These are phyloP conservation scores for Actinia equina DNA, from an alignment of 64 coral and sea anemone species.

Conservation along the genomic window DNA sequence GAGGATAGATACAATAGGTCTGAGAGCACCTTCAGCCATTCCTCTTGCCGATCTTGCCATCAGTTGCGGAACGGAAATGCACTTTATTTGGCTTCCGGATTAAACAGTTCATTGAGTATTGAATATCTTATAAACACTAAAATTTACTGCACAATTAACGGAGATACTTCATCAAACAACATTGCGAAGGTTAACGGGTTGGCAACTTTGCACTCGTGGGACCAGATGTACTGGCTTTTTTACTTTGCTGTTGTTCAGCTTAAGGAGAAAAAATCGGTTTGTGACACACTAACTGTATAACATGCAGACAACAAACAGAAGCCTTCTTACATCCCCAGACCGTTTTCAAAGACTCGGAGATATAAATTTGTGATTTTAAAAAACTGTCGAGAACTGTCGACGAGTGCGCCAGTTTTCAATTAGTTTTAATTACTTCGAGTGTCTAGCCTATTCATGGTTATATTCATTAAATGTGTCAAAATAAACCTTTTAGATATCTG, in stretches of 20 bases:
- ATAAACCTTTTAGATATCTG: neutral
- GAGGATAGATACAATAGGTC: too few relatives aligned
- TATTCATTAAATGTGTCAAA: neutral
- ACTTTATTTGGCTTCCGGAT: neutral
- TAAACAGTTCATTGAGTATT: neutral
- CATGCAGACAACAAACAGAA: neutral
- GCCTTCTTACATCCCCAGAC: neutral
- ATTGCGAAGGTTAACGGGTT: neutral
- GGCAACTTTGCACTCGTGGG: neutral
- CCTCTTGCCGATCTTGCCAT: too few relatives aligned
- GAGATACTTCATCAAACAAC: neutral
- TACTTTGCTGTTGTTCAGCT: neutral
- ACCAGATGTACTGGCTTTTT: neutral
- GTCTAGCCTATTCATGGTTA: neutral
- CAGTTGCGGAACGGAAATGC: neutral
- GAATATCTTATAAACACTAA: neutral
- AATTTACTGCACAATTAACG: constrained; percentile 3
- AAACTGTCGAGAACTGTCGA: neutral
- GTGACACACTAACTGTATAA: neutral
- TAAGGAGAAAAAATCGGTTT: neutral
- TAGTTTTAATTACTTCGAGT: neutral
- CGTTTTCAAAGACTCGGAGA: neutral
- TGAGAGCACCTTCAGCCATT: too few relatives aligned
- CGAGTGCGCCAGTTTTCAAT: too few relatives aligned
- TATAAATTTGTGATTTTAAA: neutral